Evolutionary conservation across 2,888 invertebrate genomes (phyloP), one percentile per base, ranked within the genome.

Genomic region (Pseudeuparius sepicola): DNA sequence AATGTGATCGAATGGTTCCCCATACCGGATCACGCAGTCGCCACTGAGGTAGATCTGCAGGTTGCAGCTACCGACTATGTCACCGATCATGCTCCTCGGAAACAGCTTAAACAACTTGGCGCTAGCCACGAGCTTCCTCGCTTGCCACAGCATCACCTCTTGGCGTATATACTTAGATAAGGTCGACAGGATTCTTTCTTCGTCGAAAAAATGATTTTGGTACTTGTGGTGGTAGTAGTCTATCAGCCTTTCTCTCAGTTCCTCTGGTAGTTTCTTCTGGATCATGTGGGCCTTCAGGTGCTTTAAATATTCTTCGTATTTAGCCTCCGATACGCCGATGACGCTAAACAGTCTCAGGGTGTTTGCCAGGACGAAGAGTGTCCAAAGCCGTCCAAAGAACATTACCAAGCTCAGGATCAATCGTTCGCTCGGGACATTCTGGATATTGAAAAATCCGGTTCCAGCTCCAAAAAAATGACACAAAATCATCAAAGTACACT

Each of bases 271-370:
- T 41, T 67, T 65, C 46, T 68, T 69, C 28, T 66, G 62, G 3
- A 51, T 53, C 60, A 70, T 68, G 45, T 70, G 73, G 37, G 67
- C 65, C 54, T 65, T 56, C n/a, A 60, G 44, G 50, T 67, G 67
- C 34, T 64, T 60, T 46, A 67, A 61, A 13, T 70, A 58, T 34
- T 65, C 65, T 35, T 63, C 58, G 46, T 62, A 64, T 36, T 61
- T 61, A 4, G 58, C 51, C 35, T 62, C 56, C 1, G 62, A 56
- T 12, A 58, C 54, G 2, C 54, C 53, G 3, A 52, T 43, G 2
- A 49, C 37, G 4, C 51, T 51, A 29, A 53, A 53, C 5, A 47
- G 31, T 44, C 50, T 13, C 47, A 63, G 31, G n/a, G 52, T 34
- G 17, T 38, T 41, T 4, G 50, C 51, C 11, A 49, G 33, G 2